Evolutionary conservation across 2,797 vertebrate species (phyloP).

Genomic region (Lophotriccus pileatus): DNA sequence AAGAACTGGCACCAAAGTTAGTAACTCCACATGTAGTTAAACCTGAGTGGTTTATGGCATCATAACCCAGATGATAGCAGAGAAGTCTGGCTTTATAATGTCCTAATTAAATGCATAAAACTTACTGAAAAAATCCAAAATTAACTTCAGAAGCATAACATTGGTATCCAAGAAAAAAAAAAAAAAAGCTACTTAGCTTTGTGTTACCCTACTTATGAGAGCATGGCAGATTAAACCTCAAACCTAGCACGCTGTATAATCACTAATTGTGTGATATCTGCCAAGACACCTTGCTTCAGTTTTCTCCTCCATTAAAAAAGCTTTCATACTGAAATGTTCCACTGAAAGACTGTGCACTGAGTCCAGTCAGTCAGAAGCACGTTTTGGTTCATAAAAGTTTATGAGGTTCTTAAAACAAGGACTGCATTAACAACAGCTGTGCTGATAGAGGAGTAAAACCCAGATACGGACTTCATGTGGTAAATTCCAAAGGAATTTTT

Average conservation of each 20-base stretch:
- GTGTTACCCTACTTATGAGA: not conserved
- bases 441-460: not conserved
- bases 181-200: not conserved
- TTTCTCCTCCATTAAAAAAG: not conserved
- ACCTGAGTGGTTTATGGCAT: not conserved
- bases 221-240: not conserved
- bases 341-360: not conserved
- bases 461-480: not conserved
- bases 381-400: not conserved
- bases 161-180: fast-evolving
- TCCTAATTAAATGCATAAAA: not conserved
- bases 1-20: not conserved
- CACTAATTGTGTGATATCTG: not conserved
- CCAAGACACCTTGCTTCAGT: not conserved
- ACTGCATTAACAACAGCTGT: not conserved
- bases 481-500: not conserved
- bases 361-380: not conserved
- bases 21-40: not conserved
- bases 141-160: not conserved
- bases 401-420: not conserved
- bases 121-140: not conserved
- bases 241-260: not conserved
- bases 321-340: not conserved
- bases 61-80: not conserved
- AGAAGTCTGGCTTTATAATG: not conserved